Evolutionary conservation across 2,113 vertebrate genomes (phyloP).

Genomic region (Rhinopomastus cyanomelas): DNA sequence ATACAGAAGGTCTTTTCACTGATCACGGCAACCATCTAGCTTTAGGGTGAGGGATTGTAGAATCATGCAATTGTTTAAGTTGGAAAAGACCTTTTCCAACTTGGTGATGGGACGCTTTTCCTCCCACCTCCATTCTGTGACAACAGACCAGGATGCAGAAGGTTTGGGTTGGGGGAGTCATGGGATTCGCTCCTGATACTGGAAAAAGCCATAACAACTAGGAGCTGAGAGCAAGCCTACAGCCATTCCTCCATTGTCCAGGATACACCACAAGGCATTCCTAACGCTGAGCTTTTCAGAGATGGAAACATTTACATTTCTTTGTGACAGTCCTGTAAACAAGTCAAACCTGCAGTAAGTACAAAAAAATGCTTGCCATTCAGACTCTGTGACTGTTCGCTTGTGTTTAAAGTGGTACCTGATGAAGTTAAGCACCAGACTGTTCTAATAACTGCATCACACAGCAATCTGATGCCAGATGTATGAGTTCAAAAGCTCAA

Average conservation of each 20-base stretch:
- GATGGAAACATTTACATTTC: neutral
- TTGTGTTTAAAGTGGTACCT: neutral
- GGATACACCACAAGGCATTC: neutral
- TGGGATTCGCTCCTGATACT: neutral
- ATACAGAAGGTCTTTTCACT: neutral
- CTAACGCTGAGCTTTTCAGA: neutral
- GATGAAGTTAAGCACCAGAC: neutral
- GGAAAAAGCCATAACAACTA: neutral
- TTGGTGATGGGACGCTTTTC: neutral
- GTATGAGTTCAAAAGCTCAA: neutral
- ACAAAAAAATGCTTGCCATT: neutral
- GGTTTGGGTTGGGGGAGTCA: neutral
- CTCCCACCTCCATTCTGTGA: neutral
- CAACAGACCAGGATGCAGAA: neutral
- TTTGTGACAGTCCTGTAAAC: neutral
- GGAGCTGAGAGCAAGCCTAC: neutral
- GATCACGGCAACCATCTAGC: neutral
- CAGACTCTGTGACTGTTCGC: neutral
- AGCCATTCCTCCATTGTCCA: neutral
- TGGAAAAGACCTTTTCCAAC: too few relatives aligned
- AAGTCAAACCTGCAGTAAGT: neutral
- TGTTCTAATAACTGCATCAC: slow-evolving; percentile 1
- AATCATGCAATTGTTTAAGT: too few relatives aligned
- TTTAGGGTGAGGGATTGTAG: neutral
- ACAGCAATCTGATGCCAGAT: neutral